Base-by-base conservation (phyloP, 35 echinoderm and acorn worm species). In the Stichopus chloronotus region DNA sequence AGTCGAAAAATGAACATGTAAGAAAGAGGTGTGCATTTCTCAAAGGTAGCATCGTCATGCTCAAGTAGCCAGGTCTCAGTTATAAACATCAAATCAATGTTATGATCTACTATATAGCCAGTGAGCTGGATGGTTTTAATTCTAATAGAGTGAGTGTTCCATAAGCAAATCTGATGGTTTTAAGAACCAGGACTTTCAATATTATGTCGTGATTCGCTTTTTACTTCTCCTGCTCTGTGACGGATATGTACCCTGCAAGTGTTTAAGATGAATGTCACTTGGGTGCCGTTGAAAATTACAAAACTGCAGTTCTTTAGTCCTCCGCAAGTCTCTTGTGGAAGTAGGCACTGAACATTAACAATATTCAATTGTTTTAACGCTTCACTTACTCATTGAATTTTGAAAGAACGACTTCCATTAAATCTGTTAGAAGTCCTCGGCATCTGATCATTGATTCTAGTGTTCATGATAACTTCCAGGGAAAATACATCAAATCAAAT, bases 31-130 rank as follows among this genome's bases (percentile, higher is more conserved):
- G 81, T 87, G n/a, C 79, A 86, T 65, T 93, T 83, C 16, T 16
- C 61, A 72, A 87, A 55, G 57, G 87, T 76, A 58, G 54, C 92
- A 87, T 53, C 55, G 58, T 93, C 92, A 93, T 93, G 72, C 11
- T 93, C 63, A 76, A n/a, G 53, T 72, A 93, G 69, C 92, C 92
- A 93, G 20, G 90, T 78, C 76, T 91, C 90, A 59, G 55, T 79
- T 55, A 91, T 53, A 24, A 78, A 91, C 92, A 93, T 56, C 9
- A 87, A 78, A 77, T 93, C 92, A 87, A 77, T 19, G 53, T 93
- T 63, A 87, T 87, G 86, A 24, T 93, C 57, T 23, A 76, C 16
- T 4, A 87, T n/a, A 87, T 87, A 87, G n/a, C 87, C 92, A 76
- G 30, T 21, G 7, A 93, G 12, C 4, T 52, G 55, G 55, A 57